Evolutionary conservation across 2,797 vertebrate genomes (phyloP).

Genomic region (Huso huso): DNA sequence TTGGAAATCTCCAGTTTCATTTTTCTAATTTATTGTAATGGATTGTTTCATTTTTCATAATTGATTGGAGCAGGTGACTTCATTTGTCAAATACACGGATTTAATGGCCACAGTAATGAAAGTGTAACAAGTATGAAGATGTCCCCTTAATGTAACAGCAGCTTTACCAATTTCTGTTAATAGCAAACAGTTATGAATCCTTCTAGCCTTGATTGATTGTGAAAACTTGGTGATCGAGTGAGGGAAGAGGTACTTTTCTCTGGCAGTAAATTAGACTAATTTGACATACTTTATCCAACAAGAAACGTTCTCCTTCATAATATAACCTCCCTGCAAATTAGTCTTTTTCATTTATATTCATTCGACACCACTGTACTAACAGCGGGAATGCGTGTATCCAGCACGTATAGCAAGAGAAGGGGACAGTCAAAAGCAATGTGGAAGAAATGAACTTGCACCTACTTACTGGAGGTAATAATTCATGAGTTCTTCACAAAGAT

Average conservation of each 20-base stretch:
- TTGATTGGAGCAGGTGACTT: constrained; percentile 51
- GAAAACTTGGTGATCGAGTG: constrained; percentile 31
- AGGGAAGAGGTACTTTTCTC: constrained; percentile 21
- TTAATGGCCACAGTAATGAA: constrained; percentile 53
- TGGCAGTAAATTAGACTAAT: constrained; percentile 33
- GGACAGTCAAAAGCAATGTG: not conserved
- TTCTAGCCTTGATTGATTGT: constrained; percentile 32
- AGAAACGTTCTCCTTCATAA: constrained; percentile 13
- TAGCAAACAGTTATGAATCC: constrained; percentile 31
- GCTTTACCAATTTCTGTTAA: constrained; percentile 35
- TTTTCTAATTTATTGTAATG: constrained; percentile 41
- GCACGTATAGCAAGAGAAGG: not conserved
- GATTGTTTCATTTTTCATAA: constrained; percentile 47
- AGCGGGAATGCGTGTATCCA: not conserved
- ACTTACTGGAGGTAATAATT: no score
- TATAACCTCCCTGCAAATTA: constrained; percentile 10
- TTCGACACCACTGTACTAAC: not conserved
- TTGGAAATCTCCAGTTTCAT: constrained; percentile 39
- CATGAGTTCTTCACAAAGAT: no score
- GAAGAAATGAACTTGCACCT: not conserved
- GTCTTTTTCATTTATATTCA: constrained; percentile 5
- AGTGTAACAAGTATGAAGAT: constrained; percentile 52
- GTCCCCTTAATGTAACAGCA: constrained; percentile 54
- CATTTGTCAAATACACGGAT: constrained; percentile 44
- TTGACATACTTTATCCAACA: constrained; percentile 21